These are phyloP conservation scores for Coracopsis vasa DNA, from an alignment of 2,113 vertebrate genomes.

Conservation along the genomic window DNA sequence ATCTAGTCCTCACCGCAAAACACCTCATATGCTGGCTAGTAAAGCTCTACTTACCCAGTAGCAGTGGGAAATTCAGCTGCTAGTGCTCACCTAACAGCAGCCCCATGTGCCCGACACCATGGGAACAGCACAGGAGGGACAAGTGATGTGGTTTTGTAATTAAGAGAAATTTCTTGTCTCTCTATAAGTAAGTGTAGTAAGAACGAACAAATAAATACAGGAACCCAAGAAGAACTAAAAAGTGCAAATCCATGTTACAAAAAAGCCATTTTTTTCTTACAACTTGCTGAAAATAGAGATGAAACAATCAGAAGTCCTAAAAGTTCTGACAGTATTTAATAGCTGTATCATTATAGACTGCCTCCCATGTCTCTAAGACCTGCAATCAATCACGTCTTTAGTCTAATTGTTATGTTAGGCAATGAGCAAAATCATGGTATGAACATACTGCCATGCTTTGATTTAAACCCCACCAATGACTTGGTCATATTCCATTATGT, in stretches of 20 bases:
- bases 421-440: neutral
- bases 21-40: fast-evolving
- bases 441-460: neutral
- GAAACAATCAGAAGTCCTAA: neutral
- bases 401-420: neutral
- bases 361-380: neutral
- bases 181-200: neutral
- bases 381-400: neutral
- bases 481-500: neutral
- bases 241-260: neutral
- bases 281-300: neutral
- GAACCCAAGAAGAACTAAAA: neutral
- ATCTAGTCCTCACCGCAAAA: neutral
- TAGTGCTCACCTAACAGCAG: neutral
- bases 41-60: neutral
- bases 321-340: neutral
- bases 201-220: neutral
- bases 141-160: neutral
- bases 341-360: neutral
- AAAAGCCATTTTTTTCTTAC: neutral
- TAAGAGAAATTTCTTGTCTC: neutral
- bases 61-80: neutral
- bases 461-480: neutral
- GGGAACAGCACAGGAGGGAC: neutral
- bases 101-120: fast-evolving